These are phyloP conservation scores for Andrena camellia DNA, from an alignment of 2,888 invertebrate genomes.

Conservation along the genomic window DNA sequence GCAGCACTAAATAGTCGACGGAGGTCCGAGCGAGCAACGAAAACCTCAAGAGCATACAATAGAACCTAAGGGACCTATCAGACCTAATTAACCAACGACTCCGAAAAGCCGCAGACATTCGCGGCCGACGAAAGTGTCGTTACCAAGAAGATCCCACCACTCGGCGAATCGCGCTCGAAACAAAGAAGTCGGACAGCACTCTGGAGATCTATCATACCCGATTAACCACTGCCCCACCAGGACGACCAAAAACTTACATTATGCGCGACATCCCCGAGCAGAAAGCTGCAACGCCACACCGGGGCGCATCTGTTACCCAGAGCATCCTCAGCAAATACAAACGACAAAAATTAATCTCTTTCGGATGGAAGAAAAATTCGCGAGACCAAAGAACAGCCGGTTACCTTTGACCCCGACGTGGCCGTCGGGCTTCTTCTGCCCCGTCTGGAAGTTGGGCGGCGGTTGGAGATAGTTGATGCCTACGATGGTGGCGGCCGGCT, in stretches of 20 bases:
- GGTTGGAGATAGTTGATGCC: conserved; percentile 83
- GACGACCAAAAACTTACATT: no score
- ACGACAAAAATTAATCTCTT: neutral
- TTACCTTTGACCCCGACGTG: conserved; percentile 83
- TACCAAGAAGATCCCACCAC: neutral
- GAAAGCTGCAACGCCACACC: neutral
- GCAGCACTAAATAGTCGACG: no score
- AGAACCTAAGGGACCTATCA: neutral
- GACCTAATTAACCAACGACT: neutral
- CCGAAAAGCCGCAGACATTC: neutral
- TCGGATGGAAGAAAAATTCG: neutral
- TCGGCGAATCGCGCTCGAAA: neutral
- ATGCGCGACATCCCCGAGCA: no score
- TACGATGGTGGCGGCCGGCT: conserved; percentile 81
- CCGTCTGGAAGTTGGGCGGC: conserved; percentile 83
- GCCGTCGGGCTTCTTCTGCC: conserved; percentile 83
- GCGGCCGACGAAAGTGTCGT: neutral
- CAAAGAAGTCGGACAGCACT: neutral
- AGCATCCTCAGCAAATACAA: neutral
- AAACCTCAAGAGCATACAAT: neutral
- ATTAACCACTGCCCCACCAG: neutral
- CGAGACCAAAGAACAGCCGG: neutral
- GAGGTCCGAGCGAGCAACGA: neutral
- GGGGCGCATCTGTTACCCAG: neutral
- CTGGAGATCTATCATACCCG: neutral